Base-by-base conservation (phyloP, 2,888 invertebrate genomes). In the Hirtodrosophila alboralis region DNA sequence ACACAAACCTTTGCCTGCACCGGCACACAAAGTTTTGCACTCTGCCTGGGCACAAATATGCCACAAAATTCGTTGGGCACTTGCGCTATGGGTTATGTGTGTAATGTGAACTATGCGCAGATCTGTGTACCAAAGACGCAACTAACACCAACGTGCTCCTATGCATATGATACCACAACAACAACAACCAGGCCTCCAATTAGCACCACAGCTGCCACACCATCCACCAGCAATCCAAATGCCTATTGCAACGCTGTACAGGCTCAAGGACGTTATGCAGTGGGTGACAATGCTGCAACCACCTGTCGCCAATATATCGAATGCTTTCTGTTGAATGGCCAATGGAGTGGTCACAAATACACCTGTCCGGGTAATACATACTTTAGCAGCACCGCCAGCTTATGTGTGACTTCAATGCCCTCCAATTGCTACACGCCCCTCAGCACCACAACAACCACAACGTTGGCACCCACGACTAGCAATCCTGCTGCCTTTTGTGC, bases 1-100 rank as follows among this genome's bases (percentile, higher is more conserved):
- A 77, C 33, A 12, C 23, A 44, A 1, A 79, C 77, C 0, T 88
- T 88, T 33, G 88, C 88, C 47, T 88, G 88, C 54, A 88, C 86
- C 2, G 75, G 81, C 3, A 54, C 67, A 8, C 60, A 33, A 26
- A 80, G 66, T 6, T 88, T 83, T 33, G 77, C 87, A 0, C 68
- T 89, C 9, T 88, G 88, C 38, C 61, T 87, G 45, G 88, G 88
- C 21, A 69, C 71, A 4, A 36, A 34, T 5, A 54, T 49, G 16
- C 70, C 75, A 0, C 75, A 76, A 3, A 26, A 51, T 7, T 70
- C 83, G 3, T 28, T 12, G 5, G 84, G 80, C 13, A 72, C 31
- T 26, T 88, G 88, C 68, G 65, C 53, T 13, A n/a, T 53, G 3
- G 72, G 65, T 34, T 73, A 77, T 43, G 84, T 89, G 9, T 88